Percentiles rank a stretch among this genome's conserved stretches.
phyloP scores from a whole-genome alignment of 2,888 invertebrate species.

The Zeuzera pyrina region DNA sequence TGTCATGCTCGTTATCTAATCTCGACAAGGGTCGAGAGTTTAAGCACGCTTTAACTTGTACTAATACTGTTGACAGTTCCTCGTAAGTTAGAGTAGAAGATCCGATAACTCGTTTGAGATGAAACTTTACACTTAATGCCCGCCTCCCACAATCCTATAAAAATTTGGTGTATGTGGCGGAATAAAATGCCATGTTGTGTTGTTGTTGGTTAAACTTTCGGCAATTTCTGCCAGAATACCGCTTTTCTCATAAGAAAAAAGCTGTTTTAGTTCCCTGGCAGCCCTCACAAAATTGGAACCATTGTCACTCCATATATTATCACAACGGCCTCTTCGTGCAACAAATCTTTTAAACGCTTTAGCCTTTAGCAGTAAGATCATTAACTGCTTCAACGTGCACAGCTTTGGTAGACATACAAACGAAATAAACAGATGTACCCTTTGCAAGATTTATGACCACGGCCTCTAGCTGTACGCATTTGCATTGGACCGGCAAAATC shows the following conservation, averaged over 20 bases:
- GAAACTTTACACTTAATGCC: background rate
- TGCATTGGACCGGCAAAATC: conserved; percentile 7
- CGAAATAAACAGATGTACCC: conserved; percentile 1
- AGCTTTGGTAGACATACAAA: conserved; percentile 2
- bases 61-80: too few relatives aligned
- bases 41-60: conserved; percentile 4
- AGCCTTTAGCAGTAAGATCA: background rate
- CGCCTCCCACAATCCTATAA: background rate
- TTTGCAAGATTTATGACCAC: conserved; percentile 2
- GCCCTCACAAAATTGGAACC: too few relatives aligned
- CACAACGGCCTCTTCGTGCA: conserved; percentile 3
- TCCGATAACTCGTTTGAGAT: conserved; percentile 1
- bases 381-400: conserved; percentile 2
- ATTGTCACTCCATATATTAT: conserved; percentile 4
- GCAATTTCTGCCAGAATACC: background rate
- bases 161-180: conserved; percentile 6
- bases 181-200: conserved; percentile 3
- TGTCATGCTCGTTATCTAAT: background rate
- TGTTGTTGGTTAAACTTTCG: background rate
- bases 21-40: conserved; percentile 2
- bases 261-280: too few relatives aligned
- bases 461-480: conserved; percentile 3
- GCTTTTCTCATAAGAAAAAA: background rate
- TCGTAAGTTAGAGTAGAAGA: conserved; percentile 2
- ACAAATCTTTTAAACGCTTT: conserved; percentile 1